phyloP scores from a whole-genome alignment of 1,140 invertebrate species.

The Agraylea sexmaculata region DNA sequence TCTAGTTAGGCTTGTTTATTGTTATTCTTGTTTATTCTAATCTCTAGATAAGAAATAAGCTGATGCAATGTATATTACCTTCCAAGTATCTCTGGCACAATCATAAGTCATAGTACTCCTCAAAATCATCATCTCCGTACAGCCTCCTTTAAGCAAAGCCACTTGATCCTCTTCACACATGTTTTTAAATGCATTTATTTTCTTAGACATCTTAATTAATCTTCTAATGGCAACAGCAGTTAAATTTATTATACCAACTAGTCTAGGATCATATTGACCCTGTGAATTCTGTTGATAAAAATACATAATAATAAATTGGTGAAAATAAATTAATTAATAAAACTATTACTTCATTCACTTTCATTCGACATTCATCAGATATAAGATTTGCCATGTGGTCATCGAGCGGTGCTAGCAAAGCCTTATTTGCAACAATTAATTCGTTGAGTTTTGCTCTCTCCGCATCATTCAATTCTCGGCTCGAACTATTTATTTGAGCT shows the following conservation, averaged over 20 bases:
- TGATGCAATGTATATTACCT: conserved; percentile 43
- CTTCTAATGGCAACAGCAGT: conserved; percentile 82
- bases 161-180: conserved; percentile 88
- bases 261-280: conserved; percentile 52
- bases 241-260: conserved; percentile 78
- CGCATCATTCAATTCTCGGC: conserved; percentile 65
- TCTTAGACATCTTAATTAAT: conserved; percentile 86
- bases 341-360: conserved; percentile 31
- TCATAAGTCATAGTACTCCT: conserved; percentile 82
- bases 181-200: conserved; percentile 76
- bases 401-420: conserved; percentile 66
- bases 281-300: conserved; percentile 37
- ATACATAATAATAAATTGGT: conserved; percentile 2
- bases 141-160: conserved; percentile 70
- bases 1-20: too few species aligned
- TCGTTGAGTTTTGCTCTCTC: conserved; percentile 74
- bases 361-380: conserved; percentile 47
- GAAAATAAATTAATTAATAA: background rate
- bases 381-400: conserved; percentile 61
- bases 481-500: conserved; percentile 44
- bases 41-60: background rate
- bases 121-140: conserved; percentile 87
- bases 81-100: conserved; percentile 72
- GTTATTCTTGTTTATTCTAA: too few species aligned
- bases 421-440: conserved; percentile 71